Base-by-base conservation (phyloP, 2,113 vertebrate genomes). In the Heptranchias perlo region DNA sequence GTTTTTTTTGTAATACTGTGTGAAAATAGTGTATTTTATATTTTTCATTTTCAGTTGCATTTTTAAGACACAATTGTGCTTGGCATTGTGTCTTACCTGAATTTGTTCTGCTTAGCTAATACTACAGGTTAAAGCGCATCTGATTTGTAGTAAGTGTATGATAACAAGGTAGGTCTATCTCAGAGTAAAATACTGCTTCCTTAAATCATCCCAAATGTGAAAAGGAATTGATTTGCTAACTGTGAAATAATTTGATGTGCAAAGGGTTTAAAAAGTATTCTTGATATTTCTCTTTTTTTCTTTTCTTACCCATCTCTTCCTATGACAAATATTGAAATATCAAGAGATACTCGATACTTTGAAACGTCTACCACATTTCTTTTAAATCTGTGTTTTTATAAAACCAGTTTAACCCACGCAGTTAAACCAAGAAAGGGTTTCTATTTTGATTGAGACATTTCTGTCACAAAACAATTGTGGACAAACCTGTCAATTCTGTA, bases 1-100 rank as follows among this genome's bases (percentile, higher is more conserved):
- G 97, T 96, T 14, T 93, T 62, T 58, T 93, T 62, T 93, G 58
- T 93, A 39, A 6, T 62, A 93, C 18, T 93, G 61, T 93, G 89
- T 93, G 35, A 39, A 62, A 93, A 64, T 93, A 61, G 35, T 93
- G 8, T 4, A 93, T 64, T 62, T 93, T 93, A 93, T 93, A 39
- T 62, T 93, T 93, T 93, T 39, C n/a, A 93, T 93, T 93, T 82
- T 44, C 39, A 82, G 23, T 82, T 82, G 78, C 78, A 82, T 82
- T 82, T 58, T 62, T 39, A 39, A 64, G 58, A 44, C 35, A 39
- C 89, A 62, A 62, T 64, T 93, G 16, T 3, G 61, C 16, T 93
- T 23, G 58, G 61, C 18, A 21, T 92, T 82, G n/a, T 62, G 89
- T 93, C 89, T 62, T 62, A 39, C n/a, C 61, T n/a, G 89, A 93